Evolutionary conservation across 2,797 vertebrate genomes (phyloP), one percentile per base, ranked within the genome.

Genomic region (Podarcis siculus): DNA sequence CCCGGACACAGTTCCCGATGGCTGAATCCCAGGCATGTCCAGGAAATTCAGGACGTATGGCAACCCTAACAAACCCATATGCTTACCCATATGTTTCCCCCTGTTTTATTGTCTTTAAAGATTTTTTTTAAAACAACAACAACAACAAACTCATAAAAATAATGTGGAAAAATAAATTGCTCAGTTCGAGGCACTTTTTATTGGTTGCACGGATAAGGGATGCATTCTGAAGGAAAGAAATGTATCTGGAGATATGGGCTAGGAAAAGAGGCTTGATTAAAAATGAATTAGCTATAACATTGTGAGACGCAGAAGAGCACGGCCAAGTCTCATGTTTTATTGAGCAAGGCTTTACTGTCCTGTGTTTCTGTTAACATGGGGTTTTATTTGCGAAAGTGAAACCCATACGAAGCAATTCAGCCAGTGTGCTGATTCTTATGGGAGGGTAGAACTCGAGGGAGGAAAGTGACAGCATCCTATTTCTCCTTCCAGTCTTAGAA

Each of bases 211-310:
- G 87, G 72, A 4, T 87, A 88, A 92, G 42, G 64, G 19, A 9
- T 89, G 10, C 82, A 82, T 85, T 94, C 92, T 55, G 49, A 92
- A 94, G 84, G 88, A 67, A 72, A 37, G 49, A 75, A 75, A 80
- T 67, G 87, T 88, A 73, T 90, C 87, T 92, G 87, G 61, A 86
- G 83, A 27, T 90, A 88, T 42, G 71, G 90, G 84, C 75, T 19
- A 30, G 10, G 72, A 27, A 45, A 76, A 87, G 39, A 75, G 55
- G 55, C 17, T 82, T 90, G 90, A 87, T 95, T 91, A 94, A 95
- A 94, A 93, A 91, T 94, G 94, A 87, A 94, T 93, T 86, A 89
- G 89, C 67, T 79, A 15, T 92, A 93, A 61, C 87, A 92, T 49
- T 69, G 86, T 89, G 89, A 89, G 93, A 94, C 80, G 86, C 87